These are phyloP conservation scores for Melitaea athalia DNA, from an alignment of 2,888 invertebrate genomes.

Conservation along the genomic window DNA sequence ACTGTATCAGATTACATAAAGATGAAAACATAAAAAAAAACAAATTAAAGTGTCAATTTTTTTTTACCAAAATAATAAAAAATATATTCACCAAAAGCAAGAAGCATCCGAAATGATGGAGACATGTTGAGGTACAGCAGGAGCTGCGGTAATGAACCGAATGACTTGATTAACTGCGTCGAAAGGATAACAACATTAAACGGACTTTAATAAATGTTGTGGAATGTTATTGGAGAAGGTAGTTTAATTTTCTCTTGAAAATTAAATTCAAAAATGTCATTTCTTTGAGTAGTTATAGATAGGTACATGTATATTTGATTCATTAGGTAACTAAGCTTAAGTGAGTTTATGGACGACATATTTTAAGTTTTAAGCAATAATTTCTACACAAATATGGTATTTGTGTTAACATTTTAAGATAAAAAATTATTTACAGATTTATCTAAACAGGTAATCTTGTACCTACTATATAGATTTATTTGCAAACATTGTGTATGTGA, in stretches of 20 bases:
- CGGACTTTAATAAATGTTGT: slow-evolving; percentile 39
- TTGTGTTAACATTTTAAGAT: not conserved
- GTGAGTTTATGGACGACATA: too few species aligned
- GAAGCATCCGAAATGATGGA: slow-evolving; percentile 43
- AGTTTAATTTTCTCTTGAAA: slow-evolving; percentile 21
- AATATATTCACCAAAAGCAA: slow-evolving; percentile 55
- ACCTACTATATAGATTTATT: too few species aligned
- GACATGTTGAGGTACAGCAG: slow-evolving; percentile 53
- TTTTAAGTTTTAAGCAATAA: not conserved
- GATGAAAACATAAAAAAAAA: too few species aligned
- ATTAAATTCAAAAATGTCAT: not conserved
- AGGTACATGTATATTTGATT: too few species aligned
- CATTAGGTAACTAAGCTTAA: too few species aligned
- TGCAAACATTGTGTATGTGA: too few species aligned
- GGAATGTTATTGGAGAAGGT: slow-evolving; percentile 47
- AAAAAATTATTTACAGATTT: too few species aligned
- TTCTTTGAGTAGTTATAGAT: too few species aligned
- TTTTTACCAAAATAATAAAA: not conserved
- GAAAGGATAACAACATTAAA: slow-evolving; percentile 53
- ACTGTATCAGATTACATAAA: too few species aligned
- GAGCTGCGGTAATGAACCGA: slow-evolving; percentile 62
- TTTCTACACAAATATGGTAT: not conserved
- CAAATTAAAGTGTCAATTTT: too few species aligned
- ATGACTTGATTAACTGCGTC: slow-evolving; percentile 60
- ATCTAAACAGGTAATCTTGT: too few species aligned